Evolutionary conservation across 1,140 invertebrate genomes (phyloP).

Genomic region (Brachystomella parvula): DNA sequence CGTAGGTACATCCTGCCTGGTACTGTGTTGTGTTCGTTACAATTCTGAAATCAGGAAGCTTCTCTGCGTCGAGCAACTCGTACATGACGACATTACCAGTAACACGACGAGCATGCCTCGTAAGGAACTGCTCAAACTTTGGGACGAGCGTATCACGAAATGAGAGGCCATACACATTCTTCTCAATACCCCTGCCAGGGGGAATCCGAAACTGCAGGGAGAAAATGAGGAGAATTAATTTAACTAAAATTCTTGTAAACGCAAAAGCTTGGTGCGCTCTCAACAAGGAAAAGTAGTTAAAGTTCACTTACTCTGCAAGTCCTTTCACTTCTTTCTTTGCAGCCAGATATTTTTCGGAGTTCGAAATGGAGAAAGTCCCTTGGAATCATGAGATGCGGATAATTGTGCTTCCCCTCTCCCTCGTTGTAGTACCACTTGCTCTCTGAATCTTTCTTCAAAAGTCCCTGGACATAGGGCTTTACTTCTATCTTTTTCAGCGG

Average conservation of each 20-base stretch:
- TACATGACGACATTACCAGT: conserved; percentile 31
- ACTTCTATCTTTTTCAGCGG: conserved; percentile 4
- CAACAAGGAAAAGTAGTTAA: not conserved
- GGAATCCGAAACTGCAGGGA: conserved; percentile 10
- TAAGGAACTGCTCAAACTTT: conserved; percentile 32
- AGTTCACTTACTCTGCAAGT: not conserved
- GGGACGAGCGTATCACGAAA: conserved; percentile 21
- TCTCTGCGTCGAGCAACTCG: conserved; percentile 19
- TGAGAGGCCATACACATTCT: conserved; percentile 19
- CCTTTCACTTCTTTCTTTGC: not conserved
- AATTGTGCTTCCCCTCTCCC: not conserved
- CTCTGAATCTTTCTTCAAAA: not conserved
- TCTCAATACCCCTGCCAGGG: conserved; percentile 10
- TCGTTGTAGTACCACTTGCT: conserved; percentile 9
- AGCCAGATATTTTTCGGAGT: conserved; percentile 15
- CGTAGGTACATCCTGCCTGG: conserved; percentile 13
- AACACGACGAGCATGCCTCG: conserved; percentile 15
- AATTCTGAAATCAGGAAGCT: not conserved
- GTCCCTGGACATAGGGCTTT: not conserved
- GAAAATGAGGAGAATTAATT: too few relatives aligned
- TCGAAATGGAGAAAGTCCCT: conserved; percentile 3
- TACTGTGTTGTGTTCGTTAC: not conserved
- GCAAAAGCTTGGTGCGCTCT: not conserved
- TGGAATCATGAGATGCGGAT: conserved; percentile 10
- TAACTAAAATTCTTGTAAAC: not conserved